Conservation (phyloP, 92 coral and sea anemone species). For the Scolanthus callimorphus region DNA sequence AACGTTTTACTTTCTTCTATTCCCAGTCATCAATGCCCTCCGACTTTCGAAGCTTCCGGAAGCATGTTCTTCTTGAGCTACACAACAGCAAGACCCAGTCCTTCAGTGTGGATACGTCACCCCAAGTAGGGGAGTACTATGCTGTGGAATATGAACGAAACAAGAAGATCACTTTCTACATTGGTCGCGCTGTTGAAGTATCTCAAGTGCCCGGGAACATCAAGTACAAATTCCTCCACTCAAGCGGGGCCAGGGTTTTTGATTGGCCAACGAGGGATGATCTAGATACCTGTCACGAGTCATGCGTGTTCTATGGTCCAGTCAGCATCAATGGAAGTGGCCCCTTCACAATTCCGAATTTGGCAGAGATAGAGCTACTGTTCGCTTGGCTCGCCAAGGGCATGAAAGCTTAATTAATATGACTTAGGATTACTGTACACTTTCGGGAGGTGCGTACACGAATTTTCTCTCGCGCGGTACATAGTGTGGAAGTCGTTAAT, state of each 20-base stretch:
- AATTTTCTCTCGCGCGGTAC: too few species aligned
- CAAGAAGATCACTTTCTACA: conserved; percentile 1
- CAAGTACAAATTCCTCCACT: conserved; percentile 1
- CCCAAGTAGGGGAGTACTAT: background rate
- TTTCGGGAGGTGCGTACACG: too few species aligned
- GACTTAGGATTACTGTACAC: too few species aligned
- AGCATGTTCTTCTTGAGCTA: background rate
- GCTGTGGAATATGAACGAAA: conserved; percentile 5
- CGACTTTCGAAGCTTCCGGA: background rate
- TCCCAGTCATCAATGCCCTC: conserved; percentile 1
- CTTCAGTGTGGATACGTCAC: background rate
- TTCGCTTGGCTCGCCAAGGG: background rate
- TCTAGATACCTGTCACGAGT: conserved; percentile 9
- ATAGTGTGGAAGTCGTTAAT: too few species aligned
- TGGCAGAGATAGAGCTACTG: background rate
- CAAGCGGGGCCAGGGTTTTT: background rate
- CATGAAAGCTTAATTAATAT: too few species aligned
- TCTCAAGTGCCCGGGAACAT: too few species aligned
- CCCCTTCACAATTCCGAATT: background rate
- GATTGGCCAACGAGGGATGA: conserved; percentile 16
- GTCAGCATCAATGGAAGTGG: background rate
- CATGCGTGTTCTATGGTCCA: conserved; percentile 1
- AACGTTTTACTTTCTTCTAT: too few species aligned
- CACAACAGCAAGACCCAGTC: background rate
- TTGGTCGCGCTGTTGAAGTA: background rate